Conservation (phyloP, 2,797 vertebrate genomes). For the Sebastolobus alascanus region DNA sequence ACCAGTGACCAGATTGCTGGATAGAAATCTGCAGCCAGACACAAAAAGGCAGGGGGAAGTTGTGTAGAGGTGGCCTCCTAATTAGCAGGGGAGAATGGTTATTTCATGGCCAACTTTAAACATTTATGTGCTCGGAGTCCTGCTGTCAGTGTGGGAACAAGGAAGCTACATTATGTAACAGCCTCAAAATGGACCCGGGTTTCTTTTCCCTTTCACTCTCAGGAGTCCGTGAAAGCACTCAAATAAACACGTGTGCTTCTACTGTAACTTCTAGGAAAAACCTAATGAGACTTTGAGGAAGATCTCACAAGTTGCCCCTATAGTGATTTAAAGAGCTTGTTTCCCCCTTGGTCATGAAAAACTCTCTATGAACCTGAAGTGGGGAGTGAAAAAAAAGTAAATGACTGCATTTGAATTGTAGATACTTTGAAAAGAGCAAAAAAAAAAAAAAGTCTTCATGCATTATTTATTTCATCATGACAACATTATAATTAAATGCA, state of each 20-base stretch:
- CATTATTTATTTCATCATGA: slow-evolving; percentile 81
- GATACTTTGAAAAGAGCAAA: slow-evolving; percentile 52
- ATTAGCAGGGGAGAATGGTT: slow-evolving; percentile 73
- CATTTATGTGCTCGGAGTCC: slow-evolving; percentile 67
- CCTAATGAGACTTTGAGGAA: slow-evolving; percentile 41
- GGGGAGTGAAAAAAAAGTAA: slow-evolving; percentile 29
- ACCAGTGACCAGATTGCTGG: slow-evolving; percentile 38
- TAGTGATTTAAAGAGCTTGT: slow-evolving; percentile 35
- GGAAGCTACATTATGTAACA: slow-evolving; percentile 70
- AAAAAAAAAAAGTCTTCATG: slow-evolving; percentile 40
- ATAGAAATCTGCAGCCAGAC: slow-evolving; percentile 45
- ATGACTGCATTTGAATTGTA: slow-evolving; percentile 75
- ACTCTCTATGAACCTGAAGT: slow-evolving; percentile 64
- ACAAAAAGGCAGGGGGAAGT: slow-evolving; percentile 42
- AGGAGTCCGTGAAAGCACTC: slow-evolving; percentile 43
- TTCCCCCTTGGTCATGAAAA: slow-evolving; percentile 54
- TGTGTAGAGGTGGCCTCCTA: slow-evolving; percentile 60
- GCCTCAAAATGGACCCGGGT: slow-evolving; percentile 44
- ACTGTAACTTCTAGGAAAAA: slow-evolving; percentile 55
- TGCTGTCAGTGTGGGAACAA: slow-evolving; percentile 64
- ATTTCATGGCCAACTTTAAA: slow-evolving; percentile 77
- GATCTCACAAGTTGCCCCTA: slow-evolving; percentile 27
- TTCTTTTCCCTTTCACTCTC: slow-evolving; percentile 25
- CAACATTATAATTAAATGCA: slow-evolving; percentile 79
- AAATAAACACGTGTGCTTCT: slow-evolving; percentile 66